Percentiles rank a stretch among this genome's conserved stretches.
These are phyloP conservation scores for Seriola aureovittata DNA, from an alignment of 2,113 vertebrate species.

Conservation along the genomic window DNA sequence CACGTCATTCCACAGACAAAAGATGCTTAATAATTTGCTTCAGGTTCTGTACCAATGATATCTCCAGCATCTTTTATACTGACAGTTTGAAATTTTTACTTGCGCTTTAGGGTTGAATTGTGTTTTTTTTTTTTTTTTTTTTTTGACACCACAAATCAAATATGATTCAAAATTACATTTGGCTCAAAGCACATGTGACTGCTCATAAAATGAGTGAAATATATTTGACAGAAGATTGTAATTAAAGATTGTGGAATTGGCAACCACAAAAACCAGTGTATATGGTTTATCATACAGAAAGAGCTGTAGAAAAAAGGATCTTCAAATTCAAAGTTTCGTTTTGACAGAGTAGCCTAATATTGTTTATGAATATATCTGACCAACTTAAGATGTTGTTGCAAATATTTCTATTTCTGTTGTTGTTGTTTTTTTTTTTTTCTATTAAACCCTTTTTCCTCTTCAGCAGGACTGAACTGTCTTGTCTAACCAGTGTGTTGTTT, in stretches of 20 bases:
- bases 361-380: constrained; percentile 25
- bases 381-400: constrained; percentile 5
- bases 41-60: constrained; percentile 3
- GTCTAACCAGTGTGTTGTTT: neutral
- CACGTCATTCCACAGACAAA: neutral
- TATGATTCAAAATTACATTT: constrained; percentile 27
- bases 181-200: constrained; percentile 33
- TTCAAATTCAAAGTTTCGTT: constrained; percentile 22
- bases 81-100: neutral
- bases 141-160: constrained; percentile 8
- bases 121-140: neutral
- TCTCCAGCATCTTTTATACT: constrained; percentile 24
- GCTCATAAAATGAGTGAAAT: constrained; percentile 47
- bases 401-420: constrained; percentile 6
- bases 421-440: constrained; percentile 10
- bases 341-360: constrained; percentile 4
- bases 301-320: constrained; percentile 32
- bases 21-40: neutral
- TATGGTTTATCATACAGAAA: constrained; percentile 27
- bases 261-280: constrained; percentile 1
- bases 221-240: constrained; percentile 41
- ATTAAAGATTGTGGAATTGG: constrained; percentile 33
- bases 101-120: neutral
- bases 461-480: neutral
- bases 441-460: constrained; percentile 30